Base-by-base conservation (phyloP, 2,113 vertebrate species). In the Trichomycterus rosablanca region DNA sequence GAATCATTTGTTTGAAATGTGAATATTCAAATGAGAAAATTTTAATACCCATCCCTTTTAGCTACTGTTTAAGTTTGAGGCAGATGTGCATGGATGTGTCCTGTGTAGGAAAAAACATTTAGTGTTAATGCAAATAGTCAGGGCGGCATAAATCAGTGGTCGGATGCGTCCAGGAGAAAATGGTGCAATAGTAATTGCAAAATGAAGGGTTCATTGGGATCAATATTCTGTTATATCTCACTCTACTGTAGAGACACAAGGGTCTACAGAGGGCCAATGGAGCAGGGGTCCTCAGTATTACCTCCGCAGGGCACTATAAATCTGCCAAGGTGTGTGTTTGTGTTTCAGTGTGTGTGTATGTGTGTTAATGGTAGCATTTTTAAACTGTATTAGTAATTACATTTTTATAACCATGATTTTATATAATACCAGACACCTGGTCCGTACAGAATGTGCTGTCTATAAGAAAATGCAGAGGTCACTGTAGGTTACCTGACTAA, bases 121-220 rank as follows among this genome's bases (percentile, higher is more conserved):
- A 81, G 75, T 78, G 82, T 78, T 87, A 86, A 88, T 87, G 86
- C 86, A 89, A 89, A 87, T 88, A 82, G 79, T 81, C 81, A 3
- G 78, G 75, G 75, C 81, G 73, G 81, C 76, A 84, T 88, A 88
- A 88, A 88, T 89, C 87, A 89, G 83, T 61, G 69, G 66, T 73
- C 78, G 73, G 70, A 61, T 61, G 71, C 76, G 74, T 80, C 79
- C 78, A 68, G 73, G 83, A 86, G 82, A 86, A 85, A 86, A 84
- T 85, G 75, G 75, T 87, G 86, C 95, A 93, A 95, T 95, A 92
- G 92, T 95, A 95, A 96, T 95, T 92, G 92, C 91, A 78, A 91
- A 94, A 91, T 92, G 91, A 96, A 95, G 92, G 93, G 91, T n/a
- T 91, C 92, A 84, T 81, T 80, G 89, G 91, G 92, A 97, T 97